Conservation (phyloP, 2,888 invertebrate species). For the Epinotia demarniana region DNA sequence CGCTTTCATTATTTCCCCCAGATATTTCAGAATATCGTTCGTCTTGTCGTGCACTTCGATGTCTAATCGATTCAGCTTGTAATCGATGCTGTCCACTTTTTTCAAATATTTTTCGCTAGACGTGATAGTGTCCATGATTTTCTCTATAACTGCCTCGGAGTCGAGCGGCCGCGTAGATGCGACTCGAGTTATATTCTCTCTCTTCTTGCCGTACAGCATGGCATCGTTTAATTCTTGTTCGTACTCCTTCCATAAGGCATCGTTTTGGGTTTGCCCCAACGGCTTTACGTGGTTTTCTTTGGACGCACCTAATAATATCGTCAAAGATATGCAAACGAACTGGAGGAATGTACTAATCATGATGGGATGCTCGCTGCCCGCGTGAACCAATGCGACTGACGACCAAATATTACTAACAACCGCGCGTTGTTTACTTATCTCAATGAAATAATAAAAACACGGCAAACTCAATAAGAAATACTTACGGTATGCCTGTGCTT, state of each 20-base stretch:
- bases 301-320: conserved; percentile 55
- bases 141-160: conserved; percentile 73
- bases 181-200: conserved; percentile 65
- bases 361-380: conserved; percentile 58
- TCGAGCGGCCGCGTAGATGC: conserved; percentile 61
- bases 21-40: conserved; percentile 68
- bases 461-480: conserved; percentile 6
- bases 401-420: conserved; percentile 41
- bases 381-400: conserved; percentile 59
- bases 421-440: conserved; percentile 62
- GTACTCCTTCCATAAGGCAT: conserved; percentile 75
- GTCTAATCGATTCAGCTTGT: conserved; percentile 73
- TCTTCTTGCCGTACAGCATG: conserved; percentile 61
- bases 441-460: conserved; percentile 64
- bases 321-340: conserved; percentile 53
- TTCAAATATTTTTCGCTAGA: conserved; percentile 78
- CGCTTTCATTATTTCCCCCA: conserved; percentile 62
- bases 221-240: conserved; percentile 74
- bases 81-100: conserved; percentile 78
- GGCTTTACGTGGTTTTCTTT: conserved; percentile 57
- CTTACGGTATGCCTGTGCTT: not conserved
- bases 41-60: conserved; percentile 79
- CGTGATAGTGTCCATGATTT: conserved; percentile 73
- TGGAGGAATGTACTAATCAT: conserved; percentile 52
- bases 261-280: conserved; percentile 62